Evolutionary conservation across 2,888 invertebrate species (phyloP).

Genomic region (Atrina japonica): DNA sequence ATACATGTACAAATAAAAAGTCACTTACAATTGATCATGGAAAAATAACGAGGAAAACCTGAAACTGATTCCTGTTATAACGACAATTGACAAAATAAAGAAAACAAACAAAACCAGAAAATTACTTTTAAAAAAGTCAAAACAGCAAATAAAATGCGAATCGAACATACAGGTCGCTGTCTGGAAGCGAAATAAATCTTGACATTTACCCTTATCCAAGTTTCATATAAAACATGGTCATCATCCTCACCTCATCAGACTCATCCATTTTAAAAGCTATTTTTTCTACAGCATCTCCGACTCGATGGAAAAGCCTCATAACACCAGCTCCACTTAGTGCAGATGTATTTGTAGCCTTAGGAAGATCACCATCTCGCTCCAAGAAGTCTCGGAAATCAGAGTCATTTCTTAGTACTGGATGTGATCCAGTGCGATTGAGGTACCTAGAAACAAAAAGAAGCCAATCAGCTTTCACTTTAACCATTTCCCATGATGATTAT

Average conservation of each 20-base stretch:
- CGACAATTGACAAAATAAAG: too few relatives aligned
- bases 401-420: conserved; percentile 84
- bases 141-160: background rate
- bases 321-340: conserved; percentile 97
- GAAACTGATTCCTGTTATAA: too few relatives aligned
- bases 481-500: background rate
- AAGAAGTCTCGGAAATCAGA: conserved; percentile 98
- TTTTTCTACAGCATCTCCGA: conserved; percentile 98
- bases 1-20: too few relatives aligned
- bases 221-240: background rate
- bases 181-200: too few relatives aligned
- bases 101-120: too few relatives aligned
- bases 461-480: too few relatives aligned
- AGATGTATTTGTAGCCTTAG: conserved; percentile 96
- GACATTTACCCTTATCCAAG: too few relatives aligned
- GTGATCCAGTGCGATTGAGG: conserved; percentile 77
- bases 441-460: conserved; percentile 65
- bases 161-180: too few relatives aligned
- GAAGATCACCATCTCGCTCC: conserved; percentile 94
- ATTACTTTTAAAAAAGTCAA: background rate
- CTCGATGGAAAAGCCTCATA: conserved; percentile 95
- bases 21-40: too few relatives aligned
- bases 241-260: conserved; percentile 90
- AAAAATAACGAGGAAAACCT: too few relatives aligned
- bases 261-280: conserved; percentile 99